A percentile compares a stretch with the other conserved stretches of the same genome.
Conservation (phyloP, 2,797 vertebrate species). For the Halcyon badia region DNA sequence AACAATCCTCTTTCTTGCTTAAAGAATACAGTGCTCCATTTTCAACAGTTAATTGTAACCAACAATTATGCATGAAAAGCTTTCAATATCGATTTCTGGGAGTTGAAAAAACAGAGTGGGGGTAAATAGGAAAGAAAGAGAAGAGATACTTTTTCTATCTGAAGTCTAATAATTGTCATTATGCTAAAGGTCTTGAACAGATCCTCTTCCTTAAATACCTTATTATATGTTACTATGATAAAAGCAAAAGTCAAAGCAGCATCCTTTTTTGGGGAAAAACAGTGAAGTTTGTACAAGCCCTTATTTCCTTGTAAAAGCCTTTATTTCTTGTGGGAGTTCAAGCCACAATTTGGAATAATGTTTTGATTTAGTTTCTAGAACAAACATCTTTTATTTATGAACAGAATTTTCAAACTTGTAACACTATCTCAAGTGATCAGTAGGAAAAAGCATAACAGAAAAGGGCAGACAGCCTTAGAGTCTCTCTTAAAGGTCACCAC, state of each 20-base stretch:
- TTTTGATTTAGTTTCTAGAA: slow-evolving; percentile 1
- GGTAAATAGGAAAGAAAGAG: not conserved
- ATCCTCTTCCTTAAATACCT: not conserved
- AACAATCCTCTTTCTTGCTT: not conserved
- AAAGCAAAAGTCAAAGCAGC: not conserved
- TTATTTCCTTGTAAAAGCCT: not conserved
- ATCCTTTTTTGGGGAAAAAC: not conserved
- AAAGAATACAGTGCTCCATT: not conserved
- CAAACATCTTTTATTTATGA: not conserved
- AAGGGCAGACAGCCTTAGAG: not conserved
- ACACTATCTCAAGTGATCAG: not conserved
- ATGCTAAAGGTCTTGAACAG: not conserved
- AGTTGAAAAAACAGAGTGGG: not conserved
- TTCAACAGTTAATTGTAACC: not conserved
- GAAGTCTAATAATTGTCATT: not conserved
- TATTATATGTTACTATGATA: not conserved
- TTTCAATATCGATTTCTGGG: not conserved
- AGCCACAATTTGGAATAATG: not conserved
- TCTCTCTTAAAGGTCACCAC: not conserved
- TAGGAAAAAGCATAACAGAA: not conserved
- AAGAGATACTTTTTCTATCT: not conserved
- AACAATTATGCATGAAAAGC: not conserved
- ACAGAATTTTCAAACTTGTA: not conserved
- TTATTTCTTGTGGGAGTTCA: not conserved
- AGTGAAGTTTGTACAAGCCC: not conserved